These are phyloP conservation scores for Dunckerocampus dactyliophorus DNA, from an alignment of 2,113 vertebrate genomes.

Conservation along the genomic window DNA sequence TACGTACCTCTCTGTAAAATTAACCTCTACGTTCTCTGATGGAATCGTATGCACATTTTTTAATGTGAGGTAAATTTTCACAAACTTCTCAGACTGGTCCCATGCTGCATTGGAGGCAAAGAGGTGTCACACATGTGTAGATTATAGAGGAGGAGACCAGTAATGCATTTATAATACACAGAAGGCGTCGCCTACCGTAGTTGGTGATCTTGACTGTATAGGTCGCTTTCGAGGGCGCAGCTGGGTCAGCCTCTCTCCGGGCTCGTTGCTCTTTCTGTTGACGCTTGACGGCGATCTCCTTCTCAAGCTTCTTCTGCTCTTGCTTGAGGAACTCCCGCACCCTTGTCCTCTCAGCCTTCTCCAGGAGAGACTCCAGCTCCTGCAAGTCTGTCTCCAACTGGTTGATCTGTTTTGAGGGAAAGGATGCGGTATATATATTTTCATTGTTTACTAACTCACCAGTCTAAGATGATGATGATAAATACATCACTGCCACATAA, in stretches of 20 bases:
- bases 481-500: no score
- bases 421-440: no score
- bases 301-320: constrained; percentile 86
- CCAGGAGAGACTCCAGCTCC: constrained; percentile 79
- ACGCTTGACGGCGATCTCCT: constrained; percentile 79
- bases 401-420: constrained; percentile 56
- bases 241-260: constrained; percentile 73
- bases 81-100: constrained; percentile 97
- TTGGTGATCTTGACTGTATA: constrained; percentile 96
- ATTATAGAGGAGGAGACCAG: background rate
- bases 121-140: no score
- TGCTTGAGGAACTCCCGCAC: constrained; percentile 77
- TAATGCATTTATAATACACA: background rate
- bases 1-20: constrained; percentile 85
- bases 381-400: constrained; percentile 86
- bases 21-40: constrained; percentile 83
- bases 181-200: constrained; percentile 75
- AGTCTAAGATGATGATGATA: no score
- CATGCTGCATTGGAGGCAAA: constrained; percentile 76
- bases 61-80: constrained; percentile 94
- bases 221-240: constrained; percentile 64
- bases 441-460: no score
- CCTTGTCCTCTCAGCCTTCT: constrained; percentile 79
- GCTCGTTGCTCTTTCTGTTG: constrained; percentile 72
- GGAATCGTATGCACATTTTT: constrained; percentile 86